Conservation (phyloP, 2,113 vertebrate species). For the Elachura formosa region DNA sequence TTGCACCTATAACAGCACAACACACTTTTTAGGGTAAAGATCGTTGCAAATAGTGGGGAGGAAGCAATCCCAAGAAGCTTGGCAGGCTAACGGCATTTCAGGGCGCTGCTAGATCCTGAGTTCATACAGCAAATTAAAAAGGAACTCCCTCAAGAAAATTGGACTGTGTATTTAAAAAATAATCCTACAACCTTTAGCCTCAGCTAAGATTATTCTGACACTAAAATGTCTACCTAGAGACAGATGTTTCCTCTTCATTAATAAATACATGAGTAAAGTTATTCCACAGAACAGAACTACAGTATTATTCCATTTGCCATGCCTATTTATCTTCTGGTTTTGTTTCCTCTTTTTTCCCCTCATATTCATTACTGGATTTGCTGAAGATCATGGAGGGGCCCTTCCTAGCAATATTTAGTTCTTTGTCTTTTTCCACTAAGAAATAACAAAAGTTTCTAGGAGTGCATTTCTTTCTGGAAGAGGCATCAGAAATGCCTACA, state of each 20-base stretch:
- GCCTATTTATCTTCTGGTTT: not conserved
- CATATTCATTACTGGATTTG: not conserved
- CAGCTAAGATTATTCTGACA: slow-evolving; percentile 35
- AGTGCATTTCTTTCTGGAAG: not conserved
- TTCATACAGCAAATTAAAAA: slow-evolving; percentile 51
- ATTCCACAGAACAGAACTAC: not conserved
- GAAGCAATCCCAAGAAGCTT: not conserved
- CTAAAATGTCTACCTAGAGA: slow-evolving; percentile 25
- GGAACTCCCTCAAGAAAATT: slow-evolving; percentile 46
- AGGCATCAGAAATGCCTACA: not conserved
- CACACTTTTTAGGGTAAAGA: not conserved
- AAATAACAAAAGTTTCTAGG: not conserved
- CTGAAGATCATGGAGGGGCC: not conserved
- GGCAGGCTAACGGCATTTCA: not conserved
- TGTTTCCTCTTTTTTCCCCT: accelerated
- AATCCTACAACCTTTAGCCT: slow-evolving; percentile 2
- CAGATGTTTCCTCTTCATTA: slow-evolving; percentile 39
- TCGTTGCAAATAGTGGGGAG: not conserved
- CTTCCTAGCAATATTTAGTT: not conserved
- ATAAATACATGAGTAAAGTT: slow-evolving; percentile 50
- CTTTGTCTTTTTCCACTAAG: not conserved
- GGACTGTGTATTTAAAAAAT: not conserved
- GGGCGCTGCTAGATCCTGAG: slow-evolving; percentile 28
- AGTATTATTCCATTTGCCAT: not conserved
- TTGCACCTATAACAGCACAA: not conserved